phyloP scores from a whole-genome alignment of 2,888 invertebrate genomes.

The Drosophila atroscutellata region DNA sequence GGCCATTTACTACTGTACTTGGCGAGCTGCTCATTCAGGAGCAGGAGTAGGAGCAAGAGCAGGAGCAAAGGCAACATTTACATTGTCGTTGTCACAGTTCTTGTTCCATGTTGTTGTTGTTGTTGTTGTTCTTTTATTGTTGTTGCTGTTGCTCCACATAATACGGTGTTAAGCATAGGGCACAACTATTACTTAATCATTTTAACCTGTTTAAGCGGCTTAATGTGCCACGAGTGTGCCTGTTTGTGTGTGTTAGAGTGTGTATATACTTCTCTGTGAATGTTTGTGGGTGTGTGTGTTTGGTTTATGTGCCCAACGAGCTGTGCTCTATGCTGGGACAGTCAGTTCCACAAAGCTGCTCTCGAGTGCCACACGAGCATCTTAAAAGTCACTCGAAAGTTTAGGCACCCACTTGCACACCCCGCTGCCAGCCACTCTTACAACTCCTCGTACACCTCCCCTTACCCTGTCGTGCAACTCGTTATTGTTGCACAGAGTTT shows the following conservation, averaged over 20 bases:
- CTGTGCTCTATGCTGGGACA: constrained; percentile 20
- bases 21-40: neutral
- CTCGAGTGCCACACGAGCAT: constrained; percentile 56
- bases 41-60: neutral
- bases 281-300: constrained; percentile 12
- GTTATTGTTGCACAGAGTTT: constrained; percentile 55
- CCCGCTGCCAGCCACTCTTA: neutral
- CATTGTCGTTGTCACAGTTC: constrained; percentile 39
- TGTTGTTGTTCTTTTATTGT: constrained; percentile 20
- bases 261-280: neutral
- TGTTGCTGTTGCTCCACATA: constrained; percentile 57
- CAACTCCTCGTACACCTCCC: neutral
- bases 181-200: constrained; percentile 78
- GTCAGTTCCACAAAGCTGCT: constrained; percentile 52
- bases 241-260: constrained; percentile 1
- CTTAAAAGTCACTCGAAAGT: constrained; percentile 65
- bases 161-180: constrained; percentile 66
- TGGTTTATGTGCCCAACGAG: constrained; percentile 17
- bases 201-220: constrained; percentile 77
- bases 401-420: constrained; percentile 33
- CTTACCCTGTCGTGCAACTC: neutral
- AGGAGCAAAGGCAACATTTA: constrained; percentile 4
- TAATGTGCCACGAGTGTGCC: constrained; percentile 62
- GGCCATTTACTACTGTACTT: constrained; percentile 31
- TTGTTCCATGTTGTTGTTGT: constrained; percentile 19